phyloP scores from a whole-genome alignment of 2,888 invertebrate species.

The Xiphydria camelus region DNA sequence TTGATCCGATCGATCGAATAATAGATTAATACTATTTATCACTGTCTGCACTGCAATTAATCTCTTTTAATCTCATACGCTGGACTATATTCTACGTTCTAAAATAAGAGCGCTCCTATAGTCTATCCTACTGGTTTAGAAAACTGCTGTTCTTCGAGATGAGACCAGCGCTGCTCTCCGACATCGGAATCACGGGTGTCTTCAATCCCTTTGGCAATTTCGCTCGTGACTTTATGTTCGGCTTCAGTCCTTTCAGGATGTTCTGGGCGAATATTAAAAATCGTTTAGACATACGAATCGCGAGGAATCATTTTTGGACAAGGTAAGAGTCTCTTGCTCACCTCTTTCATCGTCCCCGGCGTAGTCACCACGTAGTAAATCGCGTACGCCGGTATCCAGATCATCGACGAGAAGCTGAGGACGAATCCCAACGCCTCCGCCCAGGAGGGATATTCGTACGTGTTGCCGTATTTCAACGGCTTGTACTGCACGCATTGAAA shows the following conservation, averaged over 20 bases:
- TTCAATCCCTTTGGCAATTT: constrained; percentile 58
- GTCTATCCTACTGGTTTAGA: constrained; percentile 46
- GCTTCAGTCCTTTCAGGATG: constrained; percentile 58
- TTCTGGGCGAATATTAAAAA: constrained; percentile 52
- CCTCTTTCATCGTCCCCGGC: constrained; percentile 62
- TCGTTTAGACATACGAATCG: constrained; percentile 1
- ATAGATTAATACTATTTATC: no score
- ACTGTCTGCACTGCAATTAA: no score
- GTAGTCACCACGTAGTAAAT: constrained; percentile 63
- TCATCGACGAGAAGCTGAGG: constrained; percentile 68
- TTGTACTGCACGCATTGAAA: constrained; percentile 65
- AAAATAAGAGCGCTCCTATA: no score
- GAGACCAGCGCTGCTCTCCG: constrained; percentile 60
- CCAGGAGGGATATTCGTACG: constrained; percentile 66
- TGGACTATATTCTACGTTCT: no score
- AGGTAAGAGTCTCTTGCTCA: no score
- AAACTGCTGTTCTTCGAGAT: constrained; percentile 55
- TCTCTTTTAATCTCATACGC: no score
- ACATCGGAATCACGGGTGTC: constrained; percentile 58
- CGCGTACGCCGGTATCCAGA: constrained; percentile 68
- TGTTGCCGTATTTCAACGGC: constrained; percentile 63
- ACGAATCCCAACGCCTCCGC: constrained; percentile 65
- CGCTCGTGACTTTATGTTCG: constrained; percentile 57
- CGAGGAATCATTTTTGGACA: neutral
- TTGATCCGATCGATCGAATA: no score